These are phyloP conservation scores for Papilio aristodemus DNA, from an alignment of 1,140 invertebrate genomes.

Conservation along the genomic window DNA sequence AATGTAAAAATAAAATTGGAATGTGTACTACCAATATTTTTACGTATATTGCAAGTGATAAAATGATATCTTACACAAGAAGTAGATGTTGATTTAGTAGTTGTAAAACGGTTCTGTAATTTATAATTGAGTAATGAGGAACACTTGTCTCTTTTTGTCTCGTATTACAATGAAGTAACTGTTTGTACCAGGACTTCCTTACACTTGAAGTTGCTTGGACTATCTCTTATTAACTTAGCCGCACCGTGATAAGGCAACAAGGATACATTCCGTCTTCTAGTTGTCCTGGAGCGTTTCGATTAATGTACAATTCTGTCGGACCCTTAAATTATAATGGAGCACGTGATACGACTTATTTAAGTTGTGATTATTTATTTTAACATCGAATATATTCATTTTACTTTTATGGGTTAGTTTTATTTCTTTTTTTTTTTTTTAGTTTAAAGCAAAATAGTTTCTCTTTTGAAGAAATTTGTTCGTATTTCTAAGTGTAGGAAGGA, in stretches of 20 bases:
- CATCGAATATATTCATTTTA: background rate
- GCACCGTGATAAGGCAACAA: constrained; percentile 1
- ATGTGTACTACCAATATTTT: no score
- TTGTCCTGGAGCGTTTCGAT: background rate
- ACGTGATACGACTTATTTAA: background rate
- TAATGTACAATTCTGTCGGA: background rate
- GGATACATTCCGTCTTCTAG: constrained; percentile 11
- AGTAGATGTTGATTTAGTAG: background rate
- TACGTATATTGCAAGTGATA: no score
- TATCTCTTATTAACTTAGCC: constrained; percentile 10
- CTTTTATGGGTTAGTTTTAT: no score
- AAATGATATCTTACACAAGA: background rate
- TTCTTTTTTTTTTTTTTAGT: no score
- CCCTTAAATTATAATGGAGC: background rate
- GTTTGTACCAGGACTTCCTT: constrained; percentile 7
- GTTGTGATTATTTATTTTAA: background rate
- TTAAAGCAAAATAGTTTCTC: no score
- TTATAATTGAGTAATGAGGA: background rate
- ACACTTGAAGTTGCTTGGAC: constrained; percentile 4
- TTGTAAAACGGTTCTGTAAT: background rate
- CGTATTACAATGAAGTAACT: constrained; percentile 17
- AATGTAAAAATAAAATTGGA: no score
- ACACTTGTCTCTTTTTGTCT: constrained; percentile 2
- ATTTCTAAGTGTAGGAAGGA: no score
- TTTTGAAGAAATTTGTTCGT: no score